Evolutionary conservation across 1,140 invertebrate genomes (phyloP).

Genomic region (Drosophila bocqueti): DNA sequence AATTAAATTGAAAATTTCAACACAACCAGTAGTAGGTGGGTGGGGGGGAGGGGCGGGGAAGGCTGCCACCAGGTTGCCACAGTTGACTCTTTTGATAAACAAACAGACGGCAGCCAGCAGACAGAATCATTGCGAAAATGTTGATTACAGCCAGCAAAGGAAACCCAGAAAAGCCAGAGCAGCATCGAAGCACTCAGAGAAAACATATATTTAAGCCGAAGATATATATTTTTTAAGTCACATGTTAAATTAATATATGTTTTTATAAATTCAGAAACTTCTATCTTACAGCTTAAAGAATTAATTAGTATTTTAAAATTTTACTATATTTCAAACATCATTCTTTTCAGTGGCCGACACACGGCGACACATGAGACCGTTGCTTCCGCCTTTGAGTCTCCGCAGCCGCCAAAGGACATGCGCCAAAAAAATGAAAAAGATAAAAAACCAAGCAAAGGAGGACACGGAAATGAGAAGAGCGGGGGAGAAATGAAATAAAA

Average conservation of each 20-base stretch:
- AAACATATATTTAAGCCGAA: not conserved
- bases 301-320: not conserved
- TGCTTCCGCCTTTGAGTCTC: constrained; percentile 75
- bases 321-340: not conserved
- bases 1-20: constrained; percentile 84
- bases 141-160: constrained; percentile 68
- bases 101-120: constrained; percentile 61
- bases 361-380: constrained; percentile 75
- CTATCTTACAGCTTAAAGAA: not conserved
- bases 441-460: constrained; percentile 18
- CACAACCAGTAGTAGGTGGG: constrained; percentile 13
- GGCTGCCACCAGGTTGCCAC: constrained; percentile 72
- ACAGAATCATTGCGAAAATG: constrained; percentile 67
- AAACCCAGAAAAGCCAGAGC: constrained; percentile 28
- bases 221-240: not conserved
- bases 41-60: not conserved
- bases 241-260: not conserved
- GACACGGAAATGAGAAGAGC: constrained; percentile 38
- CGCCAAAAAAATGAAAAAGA: constrained; percentile 58
- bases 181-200: constrained; percentile 1
- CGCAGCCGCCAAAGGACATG: constrained; percentile 72
- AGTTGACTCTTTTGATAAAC: constrained; percentile 82
- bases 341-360: constrained; percentile 17
- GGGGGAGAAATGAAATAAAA: constrained; percentile 44
- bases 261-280: not conserved